Percentiles rank a stretch among this genome's conserved stretches.
Evolutionary conservation across 1,140 invertebrate genomes (phyloP).

Genomic region (Mizuhopecten yessoensis): DNA sequence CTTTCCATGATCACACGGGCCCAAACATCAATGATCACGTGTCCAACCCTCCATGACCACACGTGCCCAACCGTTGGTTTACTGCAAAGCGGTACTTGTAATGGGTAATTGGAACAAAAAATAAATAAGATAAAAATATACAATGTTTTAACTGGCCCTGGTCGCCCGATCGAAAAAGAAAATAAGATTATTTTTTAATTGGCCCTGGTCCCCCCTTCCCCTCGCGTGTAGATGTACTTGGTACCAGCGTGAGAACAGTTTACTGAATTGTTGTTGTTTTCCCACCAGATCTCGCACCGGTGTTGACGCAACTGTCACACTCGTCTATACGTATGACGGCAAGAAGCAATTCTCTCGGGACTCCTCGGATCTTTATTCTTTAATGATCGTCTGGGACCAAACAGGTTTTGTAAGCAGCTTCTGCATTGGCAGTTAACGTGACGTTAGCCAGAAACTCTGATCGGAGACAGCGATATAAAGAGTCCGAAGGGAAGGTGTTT

Average conservation of each 20-base stretch:
- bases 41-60: no score
- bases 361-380: not conserved
- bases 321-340: not conserved
- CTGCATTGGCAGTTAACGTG: not conserved
- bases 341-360: not conserved
- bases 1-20: no score
- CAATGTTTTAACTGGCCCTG: no score
- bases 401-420: not conserved
- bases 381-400: constrained; percentile 24
- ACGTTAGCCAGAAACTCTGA: not conserved
- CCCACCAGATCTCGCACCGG: not conserved
- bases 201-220: no score
- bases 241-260: not conserved
- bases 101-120: no score
- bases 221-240: no score
- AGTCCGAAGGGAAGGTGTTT: not conserved
- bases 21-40: no score
- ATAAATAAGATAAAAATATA: no score
- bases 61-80: no score
- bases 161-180: no score
- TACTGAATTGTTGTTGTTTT: not conserved
- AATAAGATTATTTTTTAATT: no score
- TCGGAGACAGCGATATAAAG: not conserved
- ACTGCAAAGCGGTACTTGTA: no score
- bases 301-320: not conserved